These are phyloP conservation scores for Sarcophaga bullata DNA, from an alignment of 1,140 invertebrate genomes.

Conservation along the genomic window DNA sequence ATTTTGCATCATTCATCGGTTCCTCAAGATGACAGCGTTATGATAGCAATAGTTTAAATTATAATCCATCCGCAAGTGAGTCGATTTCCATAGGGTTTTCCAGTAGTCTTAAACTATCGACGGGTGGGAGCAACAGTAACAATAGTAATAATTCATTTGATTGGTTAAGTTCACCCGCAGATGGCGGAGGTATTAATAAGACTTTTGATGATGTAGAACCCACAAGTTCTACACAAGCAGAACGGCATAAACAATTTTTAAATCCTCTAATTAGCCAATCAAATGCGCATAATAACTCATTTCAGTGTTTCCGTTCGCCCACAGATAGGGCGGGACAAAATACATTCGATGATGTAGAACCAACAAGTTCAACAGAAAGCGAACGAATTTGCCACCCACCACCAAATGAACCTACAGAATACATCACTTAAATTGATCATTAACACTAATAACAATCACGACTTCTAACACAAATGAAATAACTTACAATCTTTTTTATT, in stretches of 20 bases:
- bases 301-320: no score
- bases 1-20: slow-evolving; percentile 59
- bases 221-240: slow-evolving; percentile 10
- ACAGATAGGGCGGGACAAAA: no score
- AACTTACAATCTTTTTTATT: not conserved
- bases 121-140: slow-evolving; percentile 50
- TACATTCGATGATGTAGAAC: not conserved
- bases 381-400: not conserved
- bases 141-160: slow-evolving; percentile 48
- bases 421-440: not conserved
- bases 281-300: not conserved
- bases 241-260: not conserved
- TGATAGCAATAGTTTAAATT: slow-evolving; percentile 56
- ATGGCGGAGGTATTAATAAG: slow-evolving; percentile 53
- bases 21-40: slow-evolving; percentile 61
- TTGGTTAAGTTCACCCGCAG: slow-evolving; percentile 60
- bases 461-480: not conserved
- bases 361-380: not conserved
- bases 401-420: not conserved
- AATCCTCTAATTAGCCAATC: not conserved
- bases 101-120: slow-evolving; percentile 58
- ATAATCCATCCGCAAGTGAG: slow-evolving; percentile 57
- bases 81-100: slow-evolving; percentile 61
- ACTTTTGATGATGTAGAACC: slow-evolving; percentile 44
- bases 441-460: not conserved